A percentile compares a stretch with the other conserved stretches of the same genome.
These are phyloP conservation scores for Pandemis cinnamomeana DNA, from an alignment of 2,888 invertebrate species.

Conservation along the genomic window DNA sequence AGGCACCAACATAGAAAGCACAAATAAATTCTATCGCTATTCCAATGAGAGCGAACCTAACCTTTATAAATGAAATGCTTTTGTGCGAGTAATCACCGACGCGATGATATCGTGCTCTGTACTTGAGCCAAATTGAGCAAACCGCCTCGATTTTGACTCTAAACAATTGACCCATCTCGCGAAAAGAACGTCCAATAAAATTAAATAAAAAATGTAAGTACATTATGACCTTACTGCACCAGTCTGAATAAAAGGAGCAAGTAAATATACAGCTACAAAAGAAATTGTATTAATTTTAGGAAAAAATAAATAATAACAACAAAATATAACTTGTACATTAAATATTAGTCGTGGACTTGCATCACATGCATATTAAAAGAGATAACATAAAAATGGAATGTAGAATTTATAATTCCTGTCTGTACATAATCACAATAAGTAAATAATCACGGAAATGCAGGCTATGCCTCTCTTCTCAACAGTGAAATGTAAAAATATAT, in stretches of 20 bases:
- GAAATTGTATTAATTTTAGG: conserved; percentile 60
- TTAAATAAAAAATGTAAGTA: conserved; percentile 32
- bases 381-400: conserved; percentile 78
- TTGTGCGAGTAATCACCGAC: conserved; percentile 74
- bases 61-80: conserved; percentile 59
- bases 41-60: conserved; percentile 66
- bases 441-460: conserved; percentile 79
- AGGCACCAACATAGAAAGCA: conserved; percentile 3
- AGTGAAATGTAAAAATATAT: conserved; percentile 84
- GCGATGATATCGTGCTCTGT: conserved; percentile 49
- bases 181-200: conserved; percentile 22
- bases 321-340: conserved; percentile 56
- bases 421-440: conserved; percentile 80
- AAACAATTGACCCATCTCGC: conserved; percentile 18
- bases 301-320: conserved; percentile 63
- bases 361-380: conserved; percentile 76
- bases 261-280: conserved; percentile 64
- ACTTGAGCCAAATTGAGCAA: conserved; percentile 80
- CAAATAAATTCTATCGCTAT: conserved; percentile 3
- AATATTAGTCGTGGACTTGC: conserved; percentile 83
- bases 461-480: conserved; percentile 80
- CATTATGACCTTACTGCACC: conserved; percentile 30
- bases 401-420: conserved; percentile 82
- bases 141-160: conserved; percentile 44
- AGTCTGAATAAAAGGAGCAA: conserved; percentile 47